Base-by-base conservation (phyloP, 2,888 invertebrate genomes). In the Euplagia quadripunctaria region DNA sequence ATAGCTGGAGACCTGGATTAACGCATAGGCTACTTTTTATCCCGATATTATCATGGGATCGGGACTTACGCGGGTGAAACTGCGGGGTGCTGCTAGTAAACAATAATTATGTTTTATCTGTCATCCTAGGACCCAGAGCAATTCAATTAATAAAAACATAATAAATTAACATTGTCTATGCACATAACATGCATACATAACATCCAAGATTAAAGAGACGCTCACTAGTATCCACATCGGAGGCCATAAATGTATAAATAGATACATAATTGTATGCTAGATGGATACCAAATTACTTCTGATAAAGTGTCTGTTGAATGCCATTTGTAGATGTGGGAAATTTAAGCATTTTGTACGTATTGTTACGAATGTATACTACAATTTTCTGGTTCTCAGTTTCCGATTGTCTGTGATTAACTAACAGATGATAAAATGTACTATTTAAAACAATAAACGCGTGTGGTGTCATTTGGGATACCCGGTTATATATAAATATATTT, bases 211-310 rank as follows among this genome's bases (percentile, higher is more conserved):
- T 43, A 20, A 14, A 58, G 14, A 68, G 12, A 7, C n/a, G n/a
- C 68, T 68, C 42, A 43, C 12, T 14, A 41, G n/a, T 51, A 61
- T 17, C 16, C 7, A 43, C 31, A 58, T 58, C 51, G 43, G 68
- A 61, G 58, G 68, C 41, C 58, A 58, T 7, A 31, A 14, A 14
- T 2, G 17, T 41, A 51, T 41, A 51, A 70, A 63, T 61, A 70
- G 7, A 63, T 63, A 63, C n/a, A 70, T 70, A 70, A 70, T 70
- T 70, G n/a, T 49, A 46, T 12, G 17, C 17, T 41, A 68, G 63
- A 8, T 63, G 49, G 58, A 68, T 42, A 42, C 58, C 14, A 68
- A 58, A 58, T 20, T 63, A 51, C 58, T 31, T 8, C 63, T 46
- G 69, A 70, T 70, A 63, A 69, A 4, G 31, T 12, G 51, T 49